Evolutionary conservation across 2,797 vertebrate genomes (phyloP), one percentile per base, ranked within the genome.

Genomic region (Petrocephalus sullivani): DNA sequence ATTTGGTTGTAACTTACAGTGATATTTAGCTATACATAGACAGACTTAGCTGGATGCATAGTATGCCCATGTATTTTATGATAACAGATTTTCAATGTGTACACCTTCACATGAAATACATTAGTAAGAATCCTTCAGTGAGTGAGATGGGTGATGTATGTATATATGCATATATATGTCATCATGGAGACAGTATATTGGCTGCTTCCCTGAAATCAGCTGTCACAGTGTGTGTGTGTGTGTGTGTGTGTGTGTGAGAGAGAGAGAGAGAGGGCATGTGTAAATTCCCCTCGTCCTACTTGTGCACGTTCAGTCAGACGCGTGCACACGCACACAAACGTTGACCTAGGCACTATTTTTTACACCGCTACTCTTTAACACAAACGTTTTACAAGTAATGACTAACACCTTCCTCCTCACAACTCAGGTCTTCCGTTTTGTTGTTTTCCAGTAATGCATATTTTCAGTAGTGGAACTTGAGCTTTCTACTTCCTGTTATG

Each of bases 181-280:
- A 78, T 41, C 10, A 28, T 37, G 53, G 58, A 56, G 53, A 58
- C 46, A 28, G 46, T 14, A 75, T 54, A 78, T 12, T 8, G 57
- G 75, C 7, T 2, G 6, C 41, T 81, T 58, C 78, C 87, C 71
- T 61, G 87, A 88, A 83, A 84, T 83, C 87, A 88, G 57, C 87
- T 83, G 56, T 88, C 75, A 78, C 2, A 33, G 23, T 53, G 19
- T 12, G 19, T 56, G 53, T 46, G 87, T 37, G 19, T 12, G 19
- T 56, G 53, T 46, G 87, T 37, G 33, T 75, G 67, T 75, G 28
- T 71, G 28, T 71, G 64, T 67, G 61, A 61, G 64, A 71, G 33
- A 71, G 64, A 71, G 14, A 41, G 28, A 75, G 67, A 41, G 33
- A 75, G 67, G 6, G 14, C 9, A 41, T 75, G 67, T 75, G 67